Base-by-base conservation (phyloP, 1,140 invertebrate genomes). In the Halotydeus destructor region DNA sequence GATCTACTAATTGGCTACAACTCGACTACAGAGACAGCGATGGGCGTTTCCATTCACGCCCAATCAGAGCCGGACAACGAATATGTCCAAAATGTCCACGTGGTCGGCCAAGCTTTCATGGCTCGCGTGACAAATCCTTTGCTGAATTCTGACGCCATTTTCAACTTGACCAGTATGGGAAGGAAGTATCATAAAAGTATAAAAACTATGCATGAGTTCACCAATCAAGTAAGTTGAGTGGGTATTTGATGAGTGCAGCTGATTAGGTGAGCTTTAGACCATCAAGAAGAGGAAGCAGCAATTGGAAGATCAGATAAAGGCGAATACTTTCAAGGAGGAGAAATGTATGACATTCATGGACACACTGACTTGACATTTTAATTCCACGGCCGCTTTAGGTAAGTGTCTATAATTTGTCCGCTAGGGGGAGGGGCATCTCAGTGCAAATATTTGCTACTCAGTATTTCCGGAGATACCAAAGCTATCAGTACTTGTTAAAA, bases 1-100 rank as follows among this genome's bases (percentile, higher is more conserved):
- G n/a, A n/a, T n/a, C n/a, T n/a, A n/a, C n/a, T n/a, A n/a, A n/a
- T n/a, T n/a, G n/a, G n/a, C n/a, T 50, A 51, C n/a, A 62, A 63
- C 33, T n/a, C n/a, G n/a, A n/a, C n/a, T n/a, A n/a, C 53, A 78
- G 78, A 84, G 60, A 79, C 78, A 45, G 79, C 79, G 6, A 84
- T 86, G 80, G 81, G 81, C 31, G 61, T 65, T 42, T 63, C 66
- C 54, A 65, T 80, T 3, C 67, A 72, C 55, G 74, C 75, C 3
- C 76, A 81, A 57, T 61, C 57, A 40, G 60, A 74, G 50, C 61
- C 59, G 25, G 64, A 75, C 43, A 75, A 72, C 21, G 70, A 74
- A 45, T 85, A 85, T 59, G 76, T 81, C 2, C 61, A 69, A 53
- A 75, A 78, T 18, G 68, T 82, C 11, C 69, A 72, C 50, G 62